These are phyloP conservation scores for Zaprionus inermis DNA, from an alignment of 1,140 invertebrate genomes.

Conservation along the genomic window DNA sequence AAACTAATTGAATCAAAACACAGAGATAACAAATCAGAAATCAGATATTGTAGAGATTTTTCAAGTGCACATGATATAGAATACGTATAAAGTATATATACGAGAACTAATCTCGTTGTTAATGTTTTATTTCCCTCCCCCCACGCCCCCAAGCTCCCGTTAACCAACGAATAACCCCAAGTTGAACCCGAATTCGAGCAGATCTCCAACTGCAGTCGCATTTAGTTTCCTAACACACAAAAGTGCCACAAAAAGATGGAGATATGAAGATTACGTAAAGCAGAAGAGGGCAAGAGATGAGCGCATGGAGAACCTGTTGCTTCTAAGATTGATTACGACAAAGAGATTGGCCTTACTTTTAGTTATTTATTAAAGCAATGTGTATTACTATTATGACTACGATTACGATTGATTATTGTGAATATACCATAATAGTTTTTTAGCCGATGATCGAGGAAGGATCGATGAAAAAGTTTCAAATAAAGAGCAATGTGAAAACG, in stretches of 20 bases:
- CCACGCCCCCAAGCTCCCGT: no score
- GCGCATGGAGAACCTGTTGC: slow-evolving; percentile 39
- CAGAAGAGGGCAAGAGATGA: slow-evolving; percentile 33
- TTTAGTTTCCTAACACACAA: slow-evolving; percentile 66
- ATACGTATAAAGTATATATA: slow-evolving; percentile 20
- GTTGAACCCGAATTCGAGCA: slow-evolving; percentile 22
- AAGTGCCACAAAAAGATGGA: slow-evolving; percentile 51
- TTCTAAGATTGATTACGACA: slow-evolving; percentile 31
- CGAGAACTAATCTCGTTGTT: slow-evolving; percentile 26
- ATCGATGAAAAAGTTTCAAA: slow-evolving; percentile 62
- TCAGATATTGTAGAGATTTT: slow-evolving; percentile 38
- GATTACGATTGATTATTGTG: slow-evolving; percentile 51
- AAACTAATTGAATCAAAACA: slow-evolving; percentile 12
- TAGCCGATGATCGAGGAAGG: slow-evolving; percentile 35
- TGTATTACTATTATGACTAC: slow-evolving; percentile 62
- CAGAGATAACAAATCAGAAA: not conserved
- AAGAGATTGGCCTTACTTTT: slow-evolving; percentile 74
- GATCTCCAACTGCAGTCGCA: slow-evolving; percentile 47
- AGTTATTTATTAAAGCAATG: slow-evolving; percentile 74
- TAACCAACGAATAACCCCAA: slow-evolving; percentile 12
- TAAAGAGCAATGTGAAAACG: slow-evolving; percentile 54
- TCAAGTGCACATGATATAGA: slow-evolving; percentile 33
- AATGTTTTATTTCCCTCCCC: slow-evolving; percentile 20
- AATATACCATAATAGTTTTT: slow-evolving; percentile 58
- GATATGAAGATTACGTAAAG: slow-evolving; percentile 20